phyloP scores from a whole-genome alignment of 2,113 vertebrate genomes.

The Euleptes europaea region DNA sequence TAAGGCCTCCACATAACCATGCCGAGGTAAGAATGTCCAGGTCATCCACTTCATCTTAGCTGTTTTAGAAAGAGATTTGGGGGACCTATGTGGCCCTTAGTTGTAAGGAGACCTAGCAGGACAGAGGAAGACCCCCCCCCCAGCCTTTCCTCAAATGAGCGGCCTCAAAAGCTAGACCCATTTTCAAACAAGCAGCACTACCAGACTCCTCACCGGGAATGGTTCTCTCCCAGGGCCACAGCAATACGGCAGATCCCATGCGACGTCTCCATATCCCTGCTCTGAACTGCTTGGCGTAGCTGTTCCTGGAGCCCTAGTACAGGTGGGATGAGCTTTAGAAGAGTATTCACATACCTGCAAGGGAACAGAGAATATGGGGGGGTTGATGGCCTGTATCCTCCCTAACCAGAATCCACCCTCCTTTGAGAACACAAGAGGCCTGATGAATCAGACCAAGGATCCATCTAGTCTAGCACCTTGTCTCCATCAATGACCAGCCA shows the following conservation, averaged over 20 bases:
- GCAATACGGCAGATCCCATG: slow-evolving; percentile 96
- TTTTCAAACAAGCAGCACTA: background rate
- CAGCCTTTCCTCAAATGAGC: background rate
- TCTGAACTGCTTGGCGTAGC: slow-evolving; percentile 92
- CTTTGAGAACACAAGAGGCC: background rate
- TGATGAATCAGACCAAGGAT: background rate
- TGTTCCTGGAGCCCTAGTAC: slow-evolving; percentile 95
- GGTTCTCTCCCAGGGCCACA: slow-evolving; percentile 95
- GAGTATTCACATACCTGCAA: slow-evolving; percentile 93
- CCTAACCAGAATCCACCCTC: background rate
- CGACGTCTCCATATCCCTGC: slow-evolving; percentile 96
- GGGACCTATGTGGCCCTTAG: background rate
- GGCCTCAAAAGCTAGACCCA: background rate
- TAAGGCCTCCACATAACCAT: background rate
- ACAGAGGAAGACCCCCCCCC: background rate
- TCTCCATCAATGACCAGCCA: background rate
- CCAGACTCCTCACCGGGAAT: slow-evolving; percentile 85
- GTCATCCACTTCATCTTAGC: background rate
- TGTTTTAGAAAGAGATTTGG: background rate
- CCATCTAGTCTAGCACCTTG: background rate
- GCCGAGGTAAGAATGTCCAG: background rate
- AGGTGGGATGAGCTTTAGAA: slow-evolving; percentile 93
- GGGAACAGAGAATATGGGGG: background rate
- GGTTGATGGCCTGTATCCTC: background rate
- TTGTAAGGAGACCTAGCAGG: background rate